Conservation (phyloP, 53 echinoderm and acorn worm genomes). For the Luidia sarsii region DNA sequence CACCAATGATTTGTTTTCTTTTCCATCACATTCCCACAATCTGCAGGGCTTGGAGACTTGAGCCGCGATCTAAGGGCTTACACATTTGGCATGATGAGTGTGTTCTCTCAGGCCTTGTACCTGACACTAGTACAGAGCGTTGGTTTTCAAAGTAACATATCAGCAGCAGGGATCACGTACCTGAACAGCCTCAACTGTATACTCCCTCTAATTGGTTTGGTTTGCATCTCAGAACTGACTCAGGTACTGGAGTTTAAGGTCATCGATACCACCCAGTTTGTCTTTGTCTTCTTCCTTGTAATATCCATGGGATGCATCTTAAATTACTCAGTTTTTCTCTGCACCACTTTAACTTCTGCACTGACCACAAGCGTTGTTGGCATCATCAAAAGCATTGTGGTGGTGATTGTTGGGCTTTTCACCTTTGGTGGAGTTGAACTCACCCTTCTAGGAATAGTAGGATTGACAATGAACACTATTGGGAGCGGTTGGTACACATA, state of each 20-base stretch:
- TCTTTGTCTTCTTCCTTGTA: conserved; percentile 46
- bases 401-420: conserved; percentile 74
- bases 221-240: conserved; percentile 56
- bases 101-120: conserved; percentile 81
- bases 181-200: conserved; percentile 85
- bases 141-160: conserved; percentile 55
- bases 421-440: conserved; percentile 73
- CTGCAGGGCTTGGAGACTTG: conserved; percentile 78
- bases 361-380: conserved; percentile 89
- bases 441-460: conserved; percentile 53
- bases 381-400: conserved; percentile 76
- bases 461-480: conserved; percentile 66
- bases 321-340: conserved; percentile 84
- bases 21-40: not conserved
- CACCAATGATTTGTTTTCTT: not conserved
- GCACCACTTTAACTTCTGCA: conserved; percentile 90
- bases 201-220: conserved; percentile 40
- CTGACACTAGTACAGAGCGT: conserved; percentile 75
- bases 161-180: conserved; percentile 69
- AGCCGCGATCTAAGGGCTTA: conserved; percentile 67
- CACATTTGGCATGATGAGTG: conserved; percentile 71
- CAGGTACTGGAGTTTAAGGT: conserved; percentile 21
- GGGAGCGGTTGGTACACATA: conserved; percentile 77
- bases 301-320: conserved; percentile 73
- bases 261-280: conserved; percentile 12